Evolutionary conservation across 2,797 vertebrate species (phyloP).

Genomic region (Glossophaga mutica): DNA sequence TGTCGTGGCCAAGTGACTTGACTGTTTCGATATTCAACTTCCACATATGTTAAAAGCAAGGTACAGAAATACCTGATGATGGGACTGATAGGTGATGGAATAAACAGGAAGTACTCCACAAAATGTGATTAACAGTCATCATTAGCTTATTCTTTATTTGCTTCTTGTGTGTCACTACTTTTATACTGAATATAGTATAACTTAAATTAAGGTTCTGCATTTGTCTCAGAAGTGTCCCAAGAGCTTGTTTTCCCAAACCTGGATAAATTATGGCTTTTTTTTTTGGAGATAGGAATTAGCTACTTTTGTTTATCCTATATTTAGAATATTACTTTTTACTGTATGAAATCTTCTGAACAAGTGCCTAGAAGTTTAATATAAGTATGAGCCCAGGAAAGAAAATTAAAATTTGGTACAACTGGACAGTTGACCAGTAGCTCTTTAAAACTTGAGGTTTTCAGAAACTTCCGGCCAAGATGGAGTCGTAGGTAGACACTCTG

Average conservation of each 20-base stretch:
- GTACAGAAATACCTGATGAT: not conserved
- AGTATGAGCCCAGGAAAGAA: not conserved
- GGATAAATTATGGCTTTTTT: not conserved
- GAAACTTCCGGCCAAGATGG: not conserved
- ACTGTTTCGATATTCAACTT: not conserved
- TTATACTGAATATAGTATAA: not conserved
- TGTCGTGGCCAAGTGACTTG: not conserved
- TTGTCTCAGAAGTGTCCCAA: not conserved
- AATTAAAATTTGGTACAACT: not conserved
- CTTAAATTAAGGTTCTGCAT: not conserved
- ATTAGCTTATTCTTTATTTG: not conserved
- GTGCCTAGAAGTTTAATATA: not conserved
- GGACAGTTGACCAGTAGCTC: not conserved
- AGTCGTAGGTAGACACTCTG: too few relatives aligned
- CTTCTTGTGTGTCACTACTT: not conserved
- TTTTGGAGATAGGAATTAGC: not conserved
- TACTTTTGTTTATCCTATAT: not conserved
- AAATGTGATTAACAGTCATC: not conserved
- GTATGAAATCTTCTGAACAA: not conserved
- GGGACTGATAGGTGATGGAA: not conserved
- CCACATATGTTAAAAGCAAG: not conserved
- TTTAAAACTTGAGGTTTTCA: not conserved
- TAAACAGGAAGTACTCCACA: not conserved
- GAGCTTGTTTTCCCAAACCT: slow-evolving; percentile 4
- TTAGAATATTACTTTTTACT: not conserved